Base-by-base conservation (phyloP, 2,113 vertebrate species). In the Limnothrissa miodon region DNA sequence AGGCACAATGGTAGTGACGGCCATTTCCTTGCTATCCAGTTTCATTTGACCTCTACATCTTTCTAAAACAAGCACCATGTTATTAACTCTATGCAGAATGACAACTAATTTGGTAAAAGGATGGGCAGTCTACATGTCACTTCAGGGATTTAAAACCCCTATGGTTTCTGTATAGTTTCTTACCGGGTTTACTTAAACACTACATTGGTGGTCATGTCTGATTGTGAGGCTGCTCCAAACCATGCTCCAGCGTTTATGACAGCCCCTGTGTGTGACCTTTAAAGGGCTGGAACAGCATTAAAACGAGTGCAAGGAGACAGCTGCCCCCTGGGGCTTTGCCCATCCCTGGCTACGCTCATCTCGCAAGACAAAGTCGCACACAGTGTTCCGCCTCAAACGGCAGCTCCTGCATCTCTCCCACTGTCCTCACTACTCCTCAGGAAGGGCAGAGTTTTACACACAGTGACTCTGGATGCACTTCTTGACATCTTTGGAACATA, bases 221-320 rank as follows among this genome's bases (percentile, higher is more conserved):
- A 74, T 74, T 39, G 10, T 36, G 66, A 74, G 17, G 11, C 23
- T 19, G 11, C 17, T 29, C 29, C 19, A 56, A 25, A 39, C 21
- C 19, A n/a, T 25, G 17, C n/a, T 5, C 45, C 23, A 48, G 23
- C 7, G 39, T 78, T 84, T 80, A 45, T 78, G 84, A 62, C 53
- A 70, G 42, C 17, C 29, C 8, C 33, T n/a, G 45, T 33, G 83
- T 39, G 23, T 83, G 82, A 80, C 82, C 84, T 85, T 87, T 87
- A 25, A 79, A 11, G 36, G n/a, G 42, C 15, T 13, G 21, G 66
- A 74, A 36, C 33, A 51, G 21, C 48, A 62, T 51, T 80, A 59
- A 25, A 25, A 25, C 1, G 25, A 25, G 59, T 8, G 29, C 29
- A 29, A 74, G 66, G 66, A 74, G 66, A 74, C 66, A 74, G 66